These are phyloP conservation scores for Drosophila persimilis DNA, from an alignment of 1,140 invertebrate genomes.

Conservation along the genomic window DNA sequence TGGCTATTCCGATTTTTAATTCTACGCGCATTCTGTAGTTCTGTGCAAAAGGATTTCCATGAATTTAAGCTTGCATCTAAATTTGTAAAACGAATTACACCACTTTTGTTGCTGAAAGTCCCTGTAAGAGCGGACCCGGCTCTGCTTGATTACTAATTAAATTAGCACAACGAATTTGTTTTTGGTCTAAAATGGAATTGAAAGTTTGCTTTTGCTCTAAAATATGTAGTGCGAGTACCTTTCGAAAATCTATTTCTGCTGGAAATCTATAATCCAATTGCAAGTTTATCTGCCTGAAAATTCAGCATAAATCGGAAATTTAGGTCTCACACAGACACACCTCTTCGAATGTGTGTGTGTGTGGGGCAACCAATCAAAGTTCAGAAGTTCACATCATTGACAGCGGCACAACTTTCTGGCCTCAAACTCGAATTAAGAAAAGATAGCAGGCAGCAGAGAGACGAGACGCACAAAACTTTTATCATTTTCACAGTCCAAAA, in stretches of 20 bases:
- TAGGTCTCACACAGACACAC: not conserved
- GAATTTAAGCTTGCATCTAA: too few species aligned
- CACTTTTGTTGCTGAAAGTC: too few species aligned
- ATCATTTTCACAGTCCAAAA: constrained; percentile 67
- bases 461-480: constrained; percentile 61
- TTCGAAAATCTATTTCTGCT: too few species aligned
- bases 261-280: too few species aligned
- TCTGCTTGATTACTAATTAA: too few species aligned
- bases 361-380: constrained; percentile 69
- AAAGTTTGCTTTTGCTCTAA: too few species aligned
- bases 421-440: constrained; percentile 72
- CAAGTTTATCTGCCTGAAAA: too few species aligned
- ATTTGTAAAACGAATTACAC: too few species aligned
- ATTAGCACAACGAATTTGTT: too few species aligned
- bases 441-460: constrained; percentile 53
- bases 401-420: constrained; percentile 56
- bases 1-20: constrained; percentile 29
- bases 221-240: too few species aligned
- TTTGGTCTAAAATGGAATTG: too few species aligned
- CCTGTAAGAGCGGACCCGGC: too few species aligned
- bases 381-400: constrained; percentile 76
- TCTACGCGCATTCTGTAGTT: not conserved
- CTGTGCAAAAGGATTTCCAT: constrained; percentile 2
- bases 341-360: constrained; percentile 4
- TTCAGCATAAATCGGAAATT: constrained; percentile 14